A percentile compares a stretch with the other conserved stretches of the same genome.
These are phyloP conservation scores for Cheirogaleus major DNA, from an alignment of 2,797 vertebrate species.

Conservation along the genomic window DNA sequence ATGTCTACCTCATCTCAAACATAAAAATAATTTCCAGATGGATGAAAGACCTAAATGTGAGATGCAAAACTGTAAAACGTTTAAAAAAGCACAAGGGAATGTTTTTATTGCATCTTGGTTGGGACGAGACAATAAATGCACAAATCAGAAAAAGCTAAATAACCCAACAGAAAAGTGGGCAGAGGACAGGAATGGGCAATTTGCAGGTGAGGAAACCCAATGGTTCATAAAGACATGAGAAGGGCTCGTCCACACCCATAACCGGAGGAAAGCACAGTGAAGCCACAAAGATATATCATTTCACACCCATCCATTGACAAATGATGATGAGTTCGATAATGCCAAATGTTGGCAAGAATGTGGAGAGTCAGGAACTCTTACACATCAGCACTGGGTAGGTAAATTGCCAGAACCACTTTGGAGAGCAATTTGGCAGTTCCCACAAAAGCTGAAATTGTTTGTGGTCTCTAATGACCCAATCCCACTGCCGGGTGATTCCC, in stretches of 20 bases:
- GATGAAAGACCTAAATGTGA: conserved; percentile 9
- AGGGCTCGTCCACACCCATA: fast-evolving
- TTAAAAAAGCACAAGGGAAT: conserved; percentile 13
- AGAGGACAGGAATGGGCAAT: fast-evolving
- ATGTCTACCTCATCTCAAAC: conserved; percentile 46
- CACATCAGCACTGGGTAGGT: fast-evolving
- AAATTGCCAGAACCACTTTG: neutral
- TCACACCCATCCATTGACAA: fast-evolving
- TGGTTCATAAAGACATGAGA: fast-evolving
- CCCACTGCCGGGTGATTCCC: fast-evolving
- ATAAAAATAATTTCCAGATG: conserved; percentile 69
- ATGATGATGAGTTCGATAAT: fast-evolving
- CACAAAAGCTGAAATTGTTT: neutral
- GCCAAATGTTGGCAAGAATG: fast-evolving
- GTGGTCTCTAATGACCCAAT: fast-evolving
- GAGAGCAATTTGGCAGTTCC: neutral
- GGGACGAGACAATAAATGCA: neutral
- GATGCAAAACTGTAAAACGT: neutral
- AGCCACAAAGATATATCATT: fast-evolving
- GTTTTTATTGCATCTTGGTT: neutral
- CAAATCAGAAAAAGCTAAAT: neutral
- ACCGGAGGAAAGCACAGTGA: fast-evolving
- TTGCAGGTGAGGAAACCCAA: fast-evolving
- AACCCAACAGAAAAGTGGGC: neutral
- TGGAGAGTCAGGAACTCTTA: neutral